phyloP scores from a whole-genome alignment of 2,797 vertebrate genomes.

The Coregonus sp. region DNA sequence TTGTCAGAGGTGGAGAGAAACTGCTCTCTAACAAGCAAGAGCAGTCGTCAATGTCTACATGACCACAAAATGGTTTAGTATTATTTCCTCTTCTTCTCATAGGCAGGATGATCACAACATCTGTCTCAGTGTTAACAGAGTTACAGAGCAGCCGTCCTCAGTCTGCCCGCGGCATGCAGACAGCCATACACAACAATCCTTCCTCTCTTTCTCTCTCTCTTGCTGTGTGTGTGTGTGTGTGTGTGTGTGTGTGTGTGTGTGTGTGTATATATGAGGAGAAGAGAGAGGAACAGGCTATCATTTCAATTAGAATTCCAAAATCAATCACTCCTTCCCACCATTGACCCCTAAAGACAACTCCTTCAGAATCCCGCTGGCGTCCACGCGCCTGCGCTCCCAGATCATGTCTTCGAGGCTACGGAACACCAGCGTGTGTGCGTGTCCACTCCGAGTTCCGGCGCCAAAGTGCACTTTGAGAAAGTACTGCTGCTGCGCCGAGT shows the following conservation, averaged over 20 bases:
- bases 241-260: background rate
- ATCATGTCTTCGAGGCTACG: slow-evolving; percentile 98
- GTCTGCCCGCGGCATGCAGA: no score
- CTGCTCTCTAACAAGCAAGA: slow-evolving; percentile 23
- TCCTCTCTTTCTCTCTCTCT: background rate
- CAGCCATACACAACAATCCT: slow-evolving; percentile 20
- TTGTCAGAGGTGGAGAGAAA: background rate
- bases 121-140: slow-evolving; percentile 3
- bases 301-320: slow-evolving; percentile 65
- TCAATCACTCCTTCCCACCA: slow-evolving; percentile 80
- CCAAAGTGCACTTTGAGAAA: slow-evolving; percentile 94
- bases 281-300: slow-evolving; percentile 12
- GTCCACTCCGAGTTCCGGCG: slow-evolving; percentile 63
- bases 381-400: slow-evolving; percentile 92
- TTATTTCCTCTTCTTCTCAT: background rate
- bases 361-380: slow-evolving; percentile 92
- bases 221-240: background rate
- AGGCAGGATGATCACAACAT: slow-evolving; percentile 18
- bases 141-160: no score
- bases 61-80: background rate
- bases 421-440: slow-evolving; percentile 90
- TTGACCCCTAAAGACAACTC: slow-evolving; percentile 85
- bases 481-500: slow-evolving; percentile 87
- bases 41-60: slow-evolving; percentile 36
- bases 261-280: no score